phyloP scores from a whole-genome alignment of 2,113 vertebrate species.

The Gymnorhina tibicen region DNA sequence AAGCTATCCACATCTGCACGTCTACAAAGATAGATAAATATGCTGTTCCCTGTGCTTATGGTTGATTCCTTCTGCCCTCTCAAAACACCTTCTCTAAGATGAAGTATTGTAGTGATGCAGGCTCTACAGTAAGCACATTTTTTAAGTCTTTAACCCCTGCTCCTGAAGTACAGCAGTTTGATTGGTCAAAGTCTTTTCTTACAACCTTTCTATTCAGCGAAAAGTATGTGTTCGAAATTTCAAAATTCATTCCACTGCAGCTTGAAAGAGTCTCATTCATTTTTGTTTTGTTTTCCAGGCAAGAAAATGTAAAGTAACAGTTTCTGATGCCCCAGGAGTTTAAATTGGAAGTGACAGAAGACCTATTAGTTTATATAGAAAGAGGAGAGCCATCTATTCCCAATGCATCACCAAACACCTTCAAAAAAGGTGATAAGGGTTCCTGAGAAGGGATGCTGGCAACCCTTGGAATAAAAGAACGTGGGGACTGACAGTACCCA shows the following conservation, averaged over 20 bases:
- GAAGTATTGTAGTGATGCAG: not conserved
- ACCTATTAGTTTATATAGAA: not conserved
- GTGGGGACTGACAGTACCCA: not conserved
- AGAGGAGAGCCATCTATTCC: not conserved
- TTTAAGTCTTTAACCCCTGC: not conserved
- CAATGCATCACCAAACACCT: not conserved
- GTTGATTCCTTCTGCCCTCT: not conserved
- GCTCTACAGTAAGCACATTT: not conserved
- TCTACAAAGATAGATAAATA: not conserved
- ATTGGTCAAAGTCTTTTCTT: not conserved
- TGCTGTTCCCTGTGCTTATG: not conserved
- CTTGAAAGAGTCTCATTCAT: not conserved
- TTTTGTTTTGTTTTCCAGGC: not conserved
- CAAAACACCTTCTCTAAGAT: not conserved
- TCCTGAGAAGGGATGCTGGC: not conserved
- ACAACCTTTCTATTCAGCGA: not conserved
- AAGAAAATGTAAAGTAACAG: not conserved
- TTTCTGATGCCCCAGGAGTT: not conserved
- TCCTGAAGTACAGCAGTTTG: not conserved
- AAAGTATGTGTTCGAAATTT: not conserved
- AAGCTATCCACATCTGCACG: not conserved
- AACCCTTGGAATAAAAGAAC: not conserved
- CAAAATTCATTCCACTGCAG: not conserved
- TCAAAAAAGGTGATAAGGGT: not conserved
- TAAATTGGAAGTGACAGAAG: constrained; percentile 26